Evolutionary conservation across 2,888 invertebrate species (phyloP), one percentile per base, ranked within the genome.

Genomic region (Drosophila quasianomalipes): DNA sequence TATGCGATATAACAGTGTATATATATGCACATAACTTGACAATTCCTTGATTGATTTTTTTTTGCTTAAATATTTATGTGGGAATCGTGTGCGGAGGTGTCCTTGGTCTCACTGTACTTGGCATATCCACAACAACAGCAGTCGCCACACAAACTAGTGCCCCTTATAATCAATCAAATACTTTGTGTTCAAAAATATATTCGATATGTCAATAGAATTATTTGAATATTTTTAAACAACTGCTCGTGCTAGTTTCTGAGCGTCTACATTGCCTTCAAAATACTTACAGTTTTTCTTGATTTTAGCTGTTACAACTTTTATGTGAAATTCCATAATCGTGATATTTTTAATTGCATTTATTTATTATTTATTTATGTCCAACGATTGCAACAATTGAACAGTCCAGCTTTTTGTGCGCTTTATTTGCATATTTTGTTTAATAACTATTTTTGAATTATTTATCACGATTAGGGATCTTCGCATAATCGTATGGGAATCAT

Each of bases 391-490:
- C 19, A 52, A 22, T 19, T 59, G 26, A 63, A 62, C 30, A 77
- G 49, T 65, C 66, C 65, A 39, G 44, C 30, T 44, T 30, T 39
- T 47, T 10, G 1, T 35, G 4, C 14, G 30, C 16, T 31, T 22
- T 14, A 19, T 35, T 14, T 1, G 47, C 31, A n/a, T 35, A 16
- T 47, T 33, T 28, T 10, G n/a, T 6, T 9, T 47, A 44, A 37
- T 28, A 14, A 54, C 31, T 39, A 59, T n/a, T 75, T 49, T 49
- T 61, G 61, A 61, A 54, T 39, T 39, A 55, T n/a, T 75, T 41
- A 70, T 70, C 77, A 75, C 76, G 74, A 76, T 66, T 78, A 55
- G 66, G 54, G 30, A 73, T 28, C 51, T 62, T 76, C 67, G 39
- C 74, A 76, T 79, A 73, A 76, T 59, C 30, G 57, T 57, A 47